Base-by-base conservation (phyloP, 2,113 vertebrate genomes). In the Chlorodrepanis virens region DNA sequence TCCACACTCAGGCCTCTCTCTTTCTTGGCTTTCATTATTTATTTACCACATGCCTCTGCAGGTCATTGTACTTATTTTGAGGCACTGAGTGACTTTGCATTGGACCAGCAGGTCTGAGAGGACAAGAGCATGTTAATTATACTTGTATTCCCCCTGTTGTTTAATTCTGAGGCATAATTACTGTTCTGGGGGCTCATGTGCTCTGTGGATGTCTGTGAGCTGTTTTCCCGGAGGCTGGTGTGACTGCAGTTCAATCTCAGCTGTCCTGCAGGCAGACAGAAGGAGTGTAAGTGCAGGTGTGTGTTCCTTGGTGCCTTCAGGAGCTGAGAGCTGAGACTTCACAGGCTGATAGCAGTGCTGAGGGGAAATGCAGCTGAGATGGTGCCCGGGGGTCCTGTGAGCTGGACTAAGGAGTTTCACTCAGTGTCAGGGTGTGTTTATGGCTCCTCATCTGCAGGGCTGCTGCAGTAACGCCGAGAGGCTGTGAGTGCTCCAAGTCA, bases 261-360 rank as follows among this genome's bases (percentile, higher is more conserved):
- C 87, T 83, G 29, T 40, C 11, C 60, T 76, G 31, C 42, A 50
- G 53, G 15, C 49, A 45, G 40, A 56, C 64, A 37, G 16, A 3
- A 61, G 49, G 24, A 53, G 40, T 52, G 33, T 15, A 65, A 86
- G 54, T 47, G 31, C 28, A 12, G 0, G 0, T 5, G 8, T 37
- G 10, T 61, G 13, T 45, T 85, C 50, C 53, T 24, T 25, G 81
- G 9, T 84, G 60, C 39, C 42, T 63, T 59, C 4, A 4, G 60
- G 37, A 63, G 0, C 63, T 53, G 53, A 20, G 52, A 19, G 77
- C 42, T 54, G 19, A 3, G 7, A 33, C 10, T 5, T 7, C 6
- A 6, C 8, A 72, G 52, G 20, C 27, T 47, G 35, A 22, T 18
- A 13, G 33, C 0, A 0, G 29, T 49, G 47, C 11, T 35, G 52